Evolutionary conservation across 2,888 invertebrate species (phyloP), one percentile per base, ranked within the genome.

Genomic region (Neria commutata): DNA sequence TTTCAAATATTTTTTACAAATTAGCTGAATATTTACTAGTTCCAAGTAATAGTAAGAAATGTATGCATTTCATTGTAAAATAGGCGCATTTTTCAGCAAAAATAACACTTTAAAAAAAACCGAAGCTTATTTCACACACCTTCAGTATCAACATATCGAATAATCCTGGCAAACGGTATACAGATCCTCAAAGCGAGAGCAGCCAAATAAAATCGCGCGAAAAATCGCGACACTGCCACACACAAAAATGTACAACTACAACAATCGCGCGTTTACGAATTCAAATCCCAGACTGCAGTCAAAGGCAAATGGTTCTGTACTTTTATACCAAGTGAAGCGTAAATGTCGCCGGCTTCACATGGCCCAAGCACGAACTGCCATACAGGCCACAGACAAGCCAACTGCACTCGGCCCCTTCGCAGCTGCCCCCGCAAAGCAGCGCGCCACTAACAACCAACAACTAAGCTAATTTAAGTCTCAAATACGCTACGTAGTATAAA

Each of bases 291-390:
- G 70, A 74, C 74, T 70, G 74, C 69, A 66, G 67, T 62, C 58
- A 48, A 49, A 40, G 29, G 51, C 56, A 29, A 62, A 65, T 56
- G 58, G 54, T 67, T 66, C 67, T 65, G 62, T 61, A 64, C 68
- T 70, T 70, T 69, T 70, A 70, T 67, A 72, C 52, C 46, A 65
- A 61, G 49, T 54, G 63, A 63, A 67, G 67, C 67, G 63, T 72
- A 77, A 77, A 77, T 78, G 77, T 78, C 75, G 77, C 71, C 76
- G 63, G 69, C 72, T 75, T 76, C 77, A 76, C 77, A 74, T 75
- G 71, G 72, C 54, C 60, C 67, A n/a, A n/a, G n/a, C 61, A 53
- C 26, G 26, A 25, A 26, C 48, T 10, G 10, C 17, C 10, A n/a
- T 48, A 16, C 25, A 16, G 25, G n/a, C 19, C 23, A 46, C 11